Percentiles rank a stretch among this genome's conserved stretches.
Conservation (phyloP, 2,113 vertebrate genomes). For the Tupaia chinensis region DNA sequence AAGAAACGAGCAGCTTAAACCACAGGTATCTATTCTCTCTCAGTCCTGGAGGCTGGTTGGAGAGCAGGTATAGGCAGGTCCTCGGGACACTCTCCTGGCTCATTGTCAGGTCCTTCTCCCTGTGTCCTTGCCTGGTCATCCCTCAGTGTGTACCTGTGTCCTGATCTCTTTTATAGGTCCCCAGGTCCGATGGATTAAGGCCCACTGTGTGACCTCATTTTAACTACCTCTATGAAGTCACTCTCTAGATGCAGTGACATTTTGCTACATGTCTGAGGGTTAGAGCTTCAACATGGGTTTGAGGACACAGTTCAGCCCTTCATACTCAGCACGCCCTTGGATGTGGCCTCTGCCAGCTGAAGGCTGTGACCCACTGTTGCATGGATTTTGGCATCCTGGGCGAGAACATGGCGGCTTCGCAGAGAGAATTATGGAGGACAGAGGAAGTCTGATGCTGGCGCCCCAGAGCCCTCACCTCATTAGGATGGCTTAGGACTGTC, state of each 20-base stretch:
- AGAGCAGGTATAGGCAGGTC: too few species aligned
- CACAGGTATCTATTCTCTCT: rapidly evolving
- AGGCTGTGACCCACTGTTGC: rapidly evolving
- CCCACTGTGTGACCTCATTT: not conserved
- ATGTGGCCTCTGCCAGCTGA: not conserved
- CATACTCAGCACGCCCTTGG: not conserved
- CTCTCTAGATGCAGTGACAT: not conserved
- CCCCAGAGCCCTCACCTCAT: rapidly evolving
- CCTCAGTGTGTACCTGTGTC: not conserved
- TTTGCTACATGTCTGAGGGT: not conserved
- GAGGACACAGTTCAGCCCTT: not conserved
- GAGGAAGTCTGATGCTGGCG: rapidly evolving
- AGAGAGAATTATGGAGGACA: rapidly evolving
- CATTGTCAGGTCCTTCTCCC: rapidly evolving
- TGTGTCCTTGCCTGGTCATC: not conserved
- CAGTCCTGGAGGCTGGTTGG: not conserved
- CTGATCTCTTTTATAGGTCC: not conserved
- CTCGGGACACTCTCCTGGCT: not conserved
- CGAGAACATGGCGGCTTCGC: rapidly evolving
- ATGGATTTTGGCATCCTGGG: rapidly evolving
- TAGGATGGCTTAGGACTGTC: not conserved
- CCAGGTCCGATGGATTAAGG: rapidly evolving
- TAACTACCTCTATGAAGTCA: not conserved
- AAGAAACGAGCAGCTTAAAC: rapidly evolving
- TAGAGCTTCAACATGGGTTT: not conserved